Evolutionary conservation across 2,113 vertebrate genomes (phyloP).

Genomic region (Seriola rivoliana): DNA sequence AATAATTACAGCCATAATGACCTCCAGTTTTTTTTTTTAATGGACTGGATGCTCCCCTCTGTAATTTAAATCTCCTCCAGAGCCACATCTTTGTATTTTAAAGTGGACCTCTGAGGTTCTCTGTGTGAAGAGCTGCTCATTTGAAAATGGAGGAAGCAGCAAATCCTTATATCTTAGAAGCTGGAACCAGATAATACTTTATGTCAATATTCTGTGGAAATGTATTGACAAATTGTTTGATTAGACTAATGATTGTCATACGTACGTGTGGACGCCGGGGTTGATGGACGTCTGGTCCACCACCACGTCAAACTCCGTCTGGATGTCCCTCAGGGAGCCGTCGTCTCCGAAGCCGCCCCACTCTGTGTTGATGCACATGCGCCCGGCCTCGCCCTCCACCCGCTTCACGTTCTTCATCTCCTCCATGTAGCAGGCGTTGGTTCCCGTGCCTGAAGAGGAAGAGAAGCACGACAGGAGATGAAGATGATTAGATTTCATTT

Average conservation of each 20-base stretch:
- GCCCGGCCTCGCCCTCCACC: slow-evolving; percentile 90
- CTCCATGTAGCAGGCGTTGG: slow-evolving; percentile 99
- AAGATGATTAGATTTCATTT: too few relatives aligned
- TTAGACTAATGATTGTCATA: neutral
- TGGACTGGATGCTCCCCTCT: too few relatives aligned
- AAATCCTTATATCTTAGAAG: too few relatives aligned
- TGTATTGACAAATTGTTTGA: neutral
- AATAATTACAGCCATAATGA: too few relatives aligned
- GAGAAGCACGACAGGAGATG: neutral
- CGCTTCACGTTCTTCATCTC: slow-evolving; percentile 94
- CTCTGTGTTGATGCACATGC: slow-evolving; percentile 98
- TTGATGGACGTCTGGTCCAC: slow-evolving; percentile 84
- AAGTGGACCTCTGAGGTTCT: too few relatives aligned
- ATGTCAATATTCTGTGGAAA: too few relatives aligned
- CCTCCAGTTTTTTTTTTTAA: too few relatives aligned
- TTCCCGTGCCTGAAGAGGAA: slow-evolving; percentile 89
- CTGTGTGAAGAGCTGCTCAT: too few relatives aligned
- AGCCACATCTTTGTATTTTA: too few relatives aligned
- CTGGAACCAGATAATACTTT: too few relatives aligned
- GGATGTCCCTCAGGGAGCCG: slow-evolving; percentile 70
- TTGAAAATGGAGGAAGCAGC: too few relatives aligned
- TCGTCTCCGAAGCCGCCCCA: slow-evolving; percentile 96
- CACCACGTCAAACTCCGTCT: slow-evolving; percentile 81
- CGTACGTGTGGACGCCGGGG: slow-evolving; percentile 81
- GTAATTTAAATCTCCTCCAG: too few relatives aligned